phyloP scores from a whole-genome alignment of 2,113 vertebrate species.

The Cyprinodon tularosa region DNA sequence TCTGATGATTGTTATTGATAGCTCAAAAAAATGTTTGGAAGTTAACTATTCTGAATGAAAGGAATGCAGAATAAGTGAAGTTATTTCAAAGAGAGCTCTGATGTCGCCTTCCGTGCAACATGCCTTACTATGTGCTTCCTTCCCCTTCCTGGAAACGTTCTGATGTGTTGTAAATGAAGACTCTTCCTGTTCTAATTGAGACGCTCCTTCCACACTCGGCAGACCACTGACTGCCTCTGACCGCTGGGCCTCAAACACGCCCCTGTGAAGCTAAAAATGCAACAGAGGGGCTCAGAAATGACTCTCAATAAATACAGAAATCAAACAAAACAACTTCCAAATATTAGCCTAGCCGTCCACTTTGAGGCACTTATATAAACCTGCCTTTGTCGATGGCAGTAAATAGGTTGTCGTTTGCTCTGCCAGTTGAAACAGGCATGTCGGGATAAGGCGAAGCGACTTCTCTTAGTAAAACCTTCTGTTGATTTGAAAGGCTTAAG shows the following conservation, averaged over 20 bases:
- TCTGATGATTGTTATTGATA: too few species aligned
- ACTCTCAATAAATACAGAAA: conserved; percentile 77
- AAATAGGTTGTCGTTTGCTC: conserved; percentile 66
- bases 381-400: conserved; percentile 64
- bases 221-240: conserved; percentile 72
- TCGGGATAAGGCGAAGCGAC: conserved; percentile 62
- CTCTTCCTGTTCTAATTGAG: conserved; percentile 53
- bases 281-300: conserved; percentile 64
- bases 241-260: conserved; percentile 57
- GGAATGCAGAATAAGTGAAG: too few species aligned
- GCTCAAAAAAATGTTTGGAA: too few species aligned
- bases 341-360: conserved; percentile 75
- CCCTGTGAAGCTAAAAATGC: conserved; percentile 73
- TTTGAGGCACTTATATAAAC: conserved; percentile 67
- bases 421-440: conserved; percentile 74
- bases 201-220: conserved; percentile 46
- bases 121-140: background rate
- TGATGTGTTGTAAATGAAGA: conserved; percentile 43
- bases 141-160: conserved; percentile 35
- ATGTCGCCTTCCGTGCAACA: background rate
- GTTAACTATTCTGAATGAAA: too few species aligned
- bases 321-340: conserved; percentile 79
- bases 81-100: background rate
- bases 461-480: conserved; percentile 71
- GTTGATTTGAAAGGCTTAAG: conserved; percentile 67